Evolutionary conservation across 2,888 invertebrate genomes (phyloP), one percentile per base, ranked within the genome.

Genomic region (Nomada flava): DNA sequence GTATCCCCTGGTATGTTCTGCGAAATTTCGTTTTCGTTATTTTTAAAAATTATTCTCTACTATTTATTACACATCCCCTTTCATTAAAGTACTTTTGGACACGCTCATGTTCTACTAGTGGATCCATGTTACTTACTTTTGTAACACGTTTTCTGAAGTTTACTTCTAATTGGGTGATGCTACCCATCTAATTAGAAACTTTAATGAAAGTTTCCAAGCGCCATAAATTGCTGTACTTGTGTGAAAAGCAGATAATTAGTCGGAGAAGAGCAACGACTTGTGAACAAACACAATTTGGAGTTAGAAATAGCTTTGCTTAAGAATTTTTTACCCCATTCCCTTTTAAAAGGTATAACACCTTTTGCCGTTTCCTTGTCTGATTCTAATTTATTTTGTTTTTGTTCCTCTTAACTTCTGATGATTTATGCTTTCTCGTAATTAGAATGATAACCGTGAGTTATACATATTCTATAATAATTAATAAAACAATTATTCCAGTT

Each of bases 111-210:
- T 65, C 42, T 53, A 44, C 60, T 67, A 63, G 29, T 47, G 47
- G 13, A 57, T 29, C n/a, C 18, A 50, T 57, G 71, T 11, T 47
- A 52, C 36, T 29, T 47, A 69, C 15, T 57, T 53, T 60, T 73
- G 60, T 70, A 80, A 75, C 78, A 74, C 57, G 72, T 84, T 85
- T 84, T 84, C 82, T 84, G 81, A 85, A 88, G 80, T 88, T 85
- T 69, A 74, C 72, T 84, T 79, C 83, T 88, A 84, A 88, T 88
- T 88, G 79, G 87, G 81, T 78, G 82, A 81, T 84, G 81, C 81
- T 73, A 87, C 78, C 83, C 85, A 88, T 82, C 90, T 91, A 90
- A 90, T 92, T 92, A 90, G 89, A 90, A 92, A 91, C 90, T 92
- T 91, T 89, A 90, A 90, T 89, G 87, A 89, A 90, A 90, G 87